Evolutionary conservation across 2,888 invertebrate genomes (phyloP).

Genomic region (Parapristionchus giblindavisi): DNA sequence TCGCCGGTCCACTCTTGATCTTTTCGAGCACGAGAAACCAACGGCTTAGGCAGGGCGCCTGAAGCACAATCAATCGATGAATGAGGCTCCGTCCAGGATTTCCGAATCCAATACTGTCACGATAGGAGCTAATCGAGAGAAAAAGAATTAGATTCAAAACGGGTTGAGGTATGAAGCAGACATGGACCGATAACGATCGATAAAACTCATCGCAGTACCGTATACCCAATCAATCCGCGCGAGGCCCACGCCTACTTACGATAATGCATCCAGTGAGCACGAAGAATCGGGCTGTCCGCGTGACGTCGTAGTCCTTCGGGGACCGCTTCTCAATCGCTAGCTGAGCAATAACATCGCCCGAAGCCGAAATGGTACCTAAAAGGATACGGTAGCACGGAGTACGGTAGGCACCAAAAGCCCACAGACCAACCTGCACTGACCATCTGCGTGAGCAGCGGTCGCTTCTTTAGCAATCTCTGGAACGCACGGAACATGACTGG

Average conservation of each 20-base stretch:
- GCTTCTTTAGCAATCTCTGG: conserved; percentile 43
- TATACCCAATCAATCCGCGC: too few relatives aligned
- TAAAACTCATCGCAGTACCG: too few relatives aligned
- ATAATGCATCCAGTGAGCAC: conserved; percentile 57
- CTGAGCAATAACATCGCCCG: conserved; percentile 60
- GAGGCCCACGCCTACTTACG: too few relatives aligned
- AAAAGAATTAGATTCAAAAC: too few relatives aligned
- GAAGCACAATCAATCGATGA: neutral
- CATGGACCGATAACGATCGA: too few relatives aligned
- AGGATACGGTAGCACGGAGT: too few relatives aligned
- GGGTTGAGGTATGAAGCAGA: too few relatives aligned
- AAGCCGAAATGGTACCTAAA: conserved; percentile 54
- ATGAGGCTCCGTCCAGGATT: neutral
- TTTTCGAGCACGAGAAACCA: conserved; percentile 62
- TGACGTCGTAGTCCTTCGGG: conserved; percentile 48
- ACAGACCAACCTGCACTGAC: conserved; percentile 48
- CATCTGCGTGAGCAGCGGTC: conserved; percentile 57
- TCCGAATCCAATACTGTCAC: too few relatives aligned
- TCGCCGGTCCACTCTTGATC: conserved; percentile 47
- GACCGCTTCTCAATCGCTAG: conserved; percentile 48
- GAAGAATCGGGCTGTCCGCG: conserved; percentile 60
- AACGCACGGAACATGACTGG: conserved; percentile 37
- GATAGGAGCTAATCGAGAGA: too few relatives aligned
- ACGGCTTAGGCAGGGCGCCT: conserved; percentile 56
- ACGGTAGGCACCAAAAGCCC: too few relatives aligned